phyloP scores from a whole-genome alignment of 1,140 invertebrate species.

The Drosophila trapezifrons region DNA sequence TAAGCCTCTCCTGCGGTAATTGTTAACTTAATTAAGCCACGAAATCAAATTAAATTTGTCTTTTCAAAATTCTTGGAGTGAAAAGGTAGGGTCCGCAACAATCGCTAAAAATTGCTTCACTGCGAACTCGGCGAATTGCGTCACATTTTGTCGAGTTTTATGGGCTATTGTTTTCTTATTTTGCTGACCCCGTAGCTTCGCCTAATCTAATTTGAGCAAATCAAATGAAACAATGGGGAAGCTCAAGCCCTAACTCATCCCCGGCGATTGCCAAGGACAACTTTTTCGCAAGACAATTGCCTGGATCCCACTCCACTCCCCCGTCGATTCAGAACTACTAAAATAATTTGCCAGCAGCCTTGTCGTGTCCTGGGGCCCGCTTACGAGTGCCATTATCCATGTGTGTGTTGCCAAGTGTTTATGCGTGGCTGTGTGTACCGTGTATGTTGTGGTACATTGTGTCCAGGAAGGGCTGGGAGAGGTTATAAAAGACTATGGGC shows the following conservation, averaged over 20 bases:
- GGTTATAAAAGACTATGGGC: not conserved
- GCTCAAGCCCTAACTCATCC: conserved; percentile 9
- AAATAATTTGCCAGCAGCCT: conserved; percentile 58
- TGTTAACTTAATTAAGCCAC: conserved; percentile 13
- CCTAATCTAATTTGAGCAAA: conserved; percentile 49
- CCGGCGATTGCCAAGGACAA: conserved; percentile 29
- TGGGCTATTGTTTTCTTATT: conserved; percentile 33
- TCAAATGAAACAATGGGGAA: conserved; percentile 43
- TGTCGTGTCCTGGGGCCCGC: conserved; percentile 39
- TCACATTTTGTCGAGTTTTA: conserved; percentile 28
- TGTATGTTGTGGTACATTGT: not conserved
- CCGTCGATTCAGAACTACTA: conserved; percentile 35
- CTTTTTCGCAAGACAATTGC: conserved; percentile 16
- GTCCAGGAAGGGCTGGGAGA: too few relatives aligned
- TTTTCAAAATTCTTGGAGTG: not conserved
- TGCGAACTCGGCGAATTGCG: conserved; percentile 11
- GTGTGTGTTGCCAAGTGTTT: conserved; percentile 33
- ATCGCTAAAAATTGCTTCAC: conserved; percentile 2
- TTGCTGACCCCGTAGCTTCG: conserved; percentile 24
- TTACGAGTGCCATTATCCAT: conserved; percentile 45
- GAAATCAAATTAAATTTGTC: conserved; percentile 12
- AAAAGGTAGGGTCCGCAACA: not conserved
- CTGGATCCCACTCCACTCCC: conserved; percentile 17
- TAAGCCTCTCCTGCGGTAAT: not conserved
- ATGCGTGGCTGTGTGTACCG: conserved; percentile 11